Evolutionary conservation across 2,797 vertebrate genomes (phyloP), one percentile per base, ranked within the genome.

Genomic region (Thamnophis elegans): DNA sequence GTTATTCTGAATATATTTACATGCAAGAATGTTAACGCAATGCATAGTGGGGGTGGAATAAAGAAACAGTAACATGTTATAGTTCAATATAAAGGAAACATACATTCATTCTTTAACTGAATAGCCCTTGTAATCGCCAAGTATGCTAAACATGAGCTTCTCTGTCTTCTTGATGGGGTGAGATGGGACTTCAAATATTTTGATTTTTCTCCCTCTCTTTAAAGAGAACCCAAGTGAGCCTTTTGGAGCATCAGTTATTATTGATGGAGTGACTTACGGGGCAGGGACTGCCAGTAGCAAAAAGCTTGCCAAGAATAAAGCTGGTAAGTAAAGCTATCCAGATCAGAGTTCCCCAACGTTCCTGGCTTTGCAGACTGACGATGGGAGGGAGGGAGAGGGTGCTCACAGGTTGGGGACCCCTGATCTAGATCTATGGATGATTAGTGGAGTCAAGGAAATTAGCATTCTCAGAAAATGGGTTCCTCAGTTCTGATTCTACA

Each of bases 281-380:
- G 99, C 99, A 96, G 99, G 99, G 97, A 99, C 99, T 59, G 99
- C 99, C 97, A 99, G 99, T 98, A 99, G 99, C 98, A 99, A 99
- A 98, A 99, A 99, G 98, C 99, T 99, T 95, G 99, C 99, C 96
- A 99, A 99, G 98, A 99, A 99, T 98, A 99, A 99, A 99, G 99
- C 99, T 98, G 99, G 99, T 99, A 99, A 97, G 0, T 65, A 86
- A 47, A 89, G 91, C 58, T 42, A 88, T 92, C 16, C 73, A 90
- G 90, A 60, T 60, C 59, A 60, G 25, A 60, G 25, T 22, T 60
- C 25, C 58, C 25, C 59, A 60, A 32, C 3, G 1, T 26, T 60
- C 26, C 25, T 26, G 59, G 59, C 59, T 60, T 26, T 60, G 59
- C 25, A 26, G 59, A 11, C 59, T 26, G 56, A 5, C 1, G 1